Evolutionary conservation across 2,113 vertebrate species (phyloP).

Genomic region (Ctenodactylus gundi): DNA sequence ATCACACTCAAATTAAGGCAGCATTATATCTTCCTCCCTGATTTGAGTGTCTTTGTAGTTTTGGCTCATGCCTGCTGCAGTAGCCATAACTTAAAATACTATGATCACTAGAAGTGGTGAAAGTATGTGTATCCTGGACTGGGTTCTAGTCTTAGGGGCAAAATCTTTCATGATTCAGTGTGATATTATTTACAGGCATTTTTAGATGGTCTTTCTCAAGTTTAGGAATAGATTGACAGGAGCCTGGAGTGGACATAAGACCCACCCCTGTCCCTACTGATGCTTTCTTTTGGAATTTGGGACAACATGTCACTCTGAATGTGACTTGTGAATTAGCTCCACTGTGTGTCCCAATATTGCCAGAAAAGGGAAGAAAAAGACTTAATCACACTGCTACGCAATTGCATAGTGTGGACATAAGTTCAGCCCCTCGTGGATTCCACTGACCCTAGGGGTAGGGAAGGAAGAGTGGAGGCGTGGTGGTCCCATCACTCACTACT

Average conservation of each 20-base stretch:
- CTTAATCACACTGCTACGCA: neutral
- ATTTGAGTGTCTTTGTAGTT: neutral
- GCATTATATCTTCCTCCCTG: neutral
- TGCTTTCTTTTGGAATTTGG: neutral
- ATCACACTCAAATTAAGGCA: neutral
- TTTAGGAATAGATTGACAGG: too few relatives aligned
- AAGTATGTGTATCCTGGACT: neutral
- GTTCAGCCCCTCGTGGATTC: neutral
- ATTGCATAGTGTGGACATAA: neutral
- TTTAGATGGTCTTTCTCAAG: neutral
- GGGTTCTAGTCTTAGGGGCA: neutral
- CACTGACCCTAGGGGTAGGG: neutral
- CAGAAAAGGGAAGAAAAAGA: neutral
- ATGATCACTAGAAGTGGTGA: neutral
- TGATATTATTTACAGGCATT: neutral
- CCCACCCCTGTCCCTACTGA: too few relatives aligned
- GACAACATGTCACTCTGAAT: neutral
- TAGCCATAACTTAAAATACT: neutral
- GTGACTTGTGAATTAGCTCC: neutral
- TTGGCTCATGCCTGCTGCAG: neutral
- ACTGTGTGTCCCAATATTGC: neutral
- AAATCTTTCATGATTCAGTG: neutral
- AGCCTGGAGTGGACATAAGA: too few relatives aligned
- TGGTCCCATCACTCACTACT: fast-evolving
- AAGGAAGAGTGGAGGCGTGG: neutral